phyloP scores from a whole-genome alignment of 2,113 vertebrate genomes.

The Cacatua alba region DNA sequence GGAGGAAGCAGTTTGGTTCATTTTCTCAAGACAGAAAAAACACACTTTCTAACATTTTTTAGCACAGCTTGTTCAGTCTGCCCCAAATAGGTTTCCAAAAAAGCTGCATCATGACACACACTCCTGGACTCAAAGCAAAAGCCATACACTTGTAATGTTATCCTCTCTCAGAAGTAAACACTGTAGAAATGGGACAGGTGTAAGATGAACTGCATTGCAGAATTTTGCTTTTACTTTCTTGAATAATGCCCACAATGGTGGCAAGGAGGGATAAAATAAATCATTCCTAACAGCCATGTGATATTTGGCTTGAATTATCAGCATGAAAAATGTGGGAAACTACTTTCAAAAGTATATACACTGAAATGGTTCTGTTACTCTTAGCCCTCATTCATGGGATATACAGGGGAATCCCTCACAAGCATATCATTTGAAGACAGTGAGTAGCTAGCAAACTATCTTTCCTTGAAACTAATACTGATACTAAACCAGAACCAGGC shows the following conservation, averaged over 20 bases:
- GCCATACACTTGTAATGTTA: not conserved
- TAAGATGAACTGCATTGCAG: not conserved
- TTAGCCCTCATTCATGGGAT: not conserved
- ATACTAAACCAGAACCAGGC: not conserved
- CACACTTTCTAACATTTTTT: not conserved
- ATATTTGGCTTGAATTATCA: not conserved
- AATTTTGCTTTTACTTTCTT: not conserved
- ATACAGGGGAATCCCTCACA: not conserved
- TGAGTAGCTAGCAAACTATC: not conserved
- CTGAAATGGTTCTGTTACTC: not conserved
- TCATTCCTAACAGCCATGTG: not conserved
- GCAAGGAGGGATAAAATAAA: not conserved
- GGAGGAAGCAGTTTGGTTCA: not conserved
- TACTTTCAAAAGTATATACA: not conserved
- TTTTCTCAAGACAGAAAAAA: not conserved
- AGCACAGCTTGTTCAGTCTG: not conserved
- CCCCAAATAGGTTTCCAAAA: not conserved
- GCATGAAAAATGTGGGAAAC: not conserved
- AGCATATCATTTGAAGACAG: not conserved
- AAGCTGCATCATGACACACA: not conserved
- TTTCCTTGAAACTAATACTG: not conserved
- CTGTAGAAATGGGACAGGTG: not conserved
- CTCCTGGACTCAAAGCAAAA: not conserved
- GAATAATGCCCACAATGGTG: not conserved
- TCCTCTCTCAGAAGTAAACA: not conserved